Percentiles rank a stretch among this genome's conserved stretches.
Evolutionary conservation across 2,113 vertebrate species (phyloP).

Genomic region (Halichoerus grypus): DNA sequence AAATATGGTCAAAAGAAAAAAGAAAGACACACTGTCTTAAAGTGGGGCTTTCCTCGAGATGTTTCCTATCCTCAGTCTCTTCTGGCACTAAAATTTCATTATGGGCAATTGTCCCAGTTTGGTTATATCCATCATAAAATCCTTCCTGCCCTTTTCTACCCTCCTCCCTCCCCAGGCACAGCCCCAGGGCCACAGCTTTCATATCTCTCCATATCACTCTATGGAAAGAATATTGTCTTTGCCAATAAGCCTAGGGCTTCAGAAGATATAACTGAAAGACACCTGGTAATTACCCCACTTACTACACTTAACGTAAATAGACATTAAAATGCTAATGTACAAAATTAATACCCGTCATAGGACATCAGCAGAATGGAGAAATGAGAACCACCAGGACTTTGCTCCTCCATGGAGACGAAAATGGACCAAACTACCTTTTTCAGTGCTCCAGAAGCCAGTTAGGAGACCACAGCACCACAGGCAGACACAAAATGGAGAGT

Average conservation of each 20-base stretch:
- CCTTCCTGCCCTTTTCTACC: background rate
- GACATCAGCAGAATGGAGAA: background rate
- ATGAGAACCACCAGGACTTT: background rate
- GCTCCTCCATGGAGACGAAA: background rate
- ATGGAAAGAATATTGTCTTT: background rate
- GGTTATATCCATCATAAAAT: background rate
- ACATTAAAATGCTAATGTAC: background rate
- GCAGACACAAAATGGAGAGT: background rate
- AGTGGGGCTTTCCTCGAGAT: background rate
- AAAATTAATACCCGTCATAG: background rate
- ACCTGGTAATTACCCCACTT: background rate
- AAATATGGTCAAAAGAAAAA: background rate
- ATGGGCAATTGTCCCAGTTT: background rate
- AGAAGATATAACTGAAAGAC: background rate
- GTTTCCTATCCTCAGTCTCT: background rate
- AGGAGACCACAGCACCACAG: background rate
- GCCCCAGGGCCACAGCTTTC: background rate
- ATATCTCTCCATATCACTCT: background rate
- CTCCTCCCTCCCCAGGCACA: background rate
- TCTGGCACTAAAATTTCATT: background rate
- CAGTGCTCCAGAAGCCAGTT: background rate
- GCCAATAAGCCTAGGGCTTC: background rate
- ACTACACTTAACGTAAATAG: background rate
- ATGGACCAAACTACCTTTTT: background rate
- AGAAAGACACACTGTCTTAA: background rate